A percentile compares a stretch with the other conserved stretches of the same genome.
phyloP scores from a whole-genome alignment of 1,140 invertebrate genomes.

The Sinonovacula constricta region DNA sequence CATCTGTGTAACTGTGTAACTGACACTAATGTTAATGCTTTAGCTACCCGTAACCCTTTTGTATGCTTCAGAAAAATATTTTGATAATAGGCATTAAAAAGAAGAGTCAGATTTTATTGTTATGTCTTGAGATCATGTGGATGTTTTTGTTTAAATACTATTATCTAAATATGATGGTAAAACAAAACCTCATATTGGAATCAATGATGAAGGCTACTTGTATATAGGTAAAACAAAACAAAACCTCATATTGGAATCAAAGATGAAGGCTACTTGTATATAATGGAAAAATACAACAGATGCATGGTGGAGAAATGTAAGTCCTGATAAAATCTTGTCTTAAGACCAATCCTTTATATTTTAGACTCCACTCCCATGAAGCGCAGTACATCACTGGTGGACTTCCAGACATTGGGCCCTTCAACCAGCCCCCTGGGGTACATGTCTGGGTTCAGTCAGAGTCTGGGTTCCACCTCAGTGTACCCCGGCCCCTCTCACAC shows the following conservation, averaged over 20 bases:
- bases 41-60: too few species aligned
- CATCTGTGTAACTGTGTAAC: too few species aligned
- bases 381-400: slow-evolving; percentile 28
- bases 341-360: background rate
- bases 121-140: too few species aligned
- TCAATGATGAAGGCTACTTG: too few species aligned
- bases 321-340: background rate
- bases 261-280: too few species aligned
- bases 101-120: too few species aligned
- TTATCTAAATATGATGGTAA: too few species aligned
- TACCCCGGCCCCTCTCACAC: slow-evolving; percentile 7
- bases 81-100: too few species aligned
- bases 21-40: too few species aligned
- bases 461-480: slow-evolving; percentile 15
- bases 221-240: too few species aligned
- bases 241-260: background rate
- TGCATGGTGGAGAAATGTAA: background rate
- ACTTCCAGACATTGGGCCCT: slow-evolving; percentile 16
- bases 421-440: background rate
- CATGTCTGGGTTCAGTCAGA: slow-evolving; percentile 17
- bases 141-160: too few species aligned
- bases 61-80: too few species aligned
- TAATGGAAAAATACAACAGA: background rate
- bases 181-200: background rate
- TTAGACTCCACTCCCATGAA: slow-evolving; percentile 49